Percentiles rank a stretch among this genome's conserved stretches.
Evolutionary conservation across 1,140 invertebrate genomes (phyloP).

Genomic region (Spodoptera litura): DNA sequence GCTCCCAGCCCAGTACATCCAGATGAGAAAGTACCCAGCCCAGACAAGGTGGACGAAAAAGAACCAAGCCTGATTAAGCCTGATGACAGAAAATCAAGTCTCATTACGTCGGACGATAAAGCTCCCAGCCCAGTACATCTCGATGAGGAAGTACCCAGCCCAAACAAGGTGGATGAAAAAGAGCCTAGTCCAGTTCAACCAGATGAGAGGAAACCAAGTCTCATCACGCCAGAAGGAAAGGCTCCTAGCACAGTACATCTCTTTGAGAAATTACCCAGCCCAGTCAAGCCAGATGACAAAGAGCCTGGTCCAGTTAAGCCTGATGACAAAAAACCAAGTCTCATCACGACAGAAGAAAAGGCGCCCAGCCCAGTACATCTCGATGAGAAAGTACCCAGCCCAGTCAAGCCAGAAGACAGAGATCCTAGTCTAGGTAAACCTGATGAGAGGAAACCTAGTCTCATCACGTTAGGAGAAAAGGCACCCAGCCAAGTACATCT

Average conservation of each 20-base stretch:
- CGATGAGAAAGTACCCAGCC: no score
- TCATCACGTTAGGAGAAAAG: not conserved
- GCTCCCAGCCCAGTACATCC: no score
- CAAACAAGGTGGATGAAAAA: no score
- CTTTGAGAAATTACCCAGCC: not conserved
- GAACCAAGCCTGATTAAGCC: not conserved
- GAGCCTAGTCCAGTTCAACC: no score
- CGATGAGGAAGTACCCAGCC: no score
- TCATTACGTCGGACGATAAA: slow-evolving; percentile 27
- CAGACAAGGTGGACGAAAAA: not conserved
- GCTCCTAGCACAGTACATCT: not conserved
- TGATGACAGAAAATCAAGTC: not conserved
- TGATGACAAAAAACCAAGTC: no score
- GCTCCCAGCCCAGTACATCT: slow-evolving; percentile 9
- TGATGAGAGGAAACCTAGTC: not conserved
- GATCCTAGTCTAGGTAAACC: not conserved
- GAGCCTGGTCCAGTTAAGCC: not conserved
- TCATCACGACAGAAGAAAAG: not conserved
- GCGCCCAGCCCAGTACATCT: not conserved
- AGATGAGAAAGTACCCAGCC: not conserved
- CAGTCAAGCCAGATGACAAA: not conserved
- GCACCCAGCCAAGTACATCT: not conserved
- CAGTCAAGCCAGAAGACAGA: not conserved
- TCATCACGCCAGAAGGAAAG: not conserved
- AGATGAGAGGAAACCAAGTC: no score